Base-by-base conservation (phyloP, 2,888 invertebrate species). In the Eupithecia subumbrata region DNA sequence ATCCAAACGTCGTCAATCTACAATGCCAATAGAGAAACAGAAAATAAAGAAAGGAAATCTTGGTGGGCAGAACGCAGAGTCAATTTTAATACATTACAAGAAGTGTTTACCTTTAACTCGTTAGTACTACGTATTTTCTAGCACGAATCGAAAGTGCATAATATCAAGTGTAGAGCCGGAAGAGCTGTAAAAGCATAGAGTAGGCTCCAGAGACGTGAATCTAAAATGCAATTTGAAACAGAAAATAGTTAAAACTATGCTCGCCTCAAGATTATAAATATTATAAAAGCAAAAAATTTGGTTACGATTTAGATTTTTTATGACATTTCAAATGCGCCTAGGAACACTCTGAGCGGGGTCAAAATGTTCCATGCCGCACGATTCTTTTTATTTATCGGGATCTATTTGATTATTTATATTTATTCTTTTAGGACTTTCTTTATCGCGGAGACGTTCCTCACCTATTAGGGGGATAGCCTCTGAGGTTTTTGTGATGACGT, bases 381-480 rank as follows among this genome's bases (percentile, higher is more conserved):
- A 89, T 86, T 88, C 83, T 76, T 45, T 60, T 77, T 78, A 79
- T 87, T 89, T 85, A 84, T 81, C 83, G 80, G 78, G 76, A 83
- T 85, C 86, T 88, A 88, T 85, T 86, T 66, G 81, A 83, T 79
- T 82, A 56, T 76, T 79, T 81, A 84, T 81, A 78, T 84, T 79
- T 81, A 80, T 80, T 81, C 86, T 81, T 80, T 84, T 82, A 80
- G 80, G 82, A 79, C 79, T 76, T 82, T 83, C 82, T 82, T 81
- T 84, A 85, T 87, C 91, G 89, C 90, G 89, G 25, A 22, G 72
- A 82, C 70, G 80, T 86, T 90, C 91, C 95, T 95, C 95, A 98
- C 99, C 99, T 98, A 99, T 98, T 94, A 99, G 97, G 93, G 99
- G 99, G 95, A 99, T 98, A 92, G 99, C 99, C 96, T 99, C 99